Percentiles rank a stretch among this genome's conserved stretches.
These are phyloP conservation scores for Alcedo quadribrachys DNA, from an alignment of 2,797 vertebrate genomes.

Conservation along the genomic window DNA sequence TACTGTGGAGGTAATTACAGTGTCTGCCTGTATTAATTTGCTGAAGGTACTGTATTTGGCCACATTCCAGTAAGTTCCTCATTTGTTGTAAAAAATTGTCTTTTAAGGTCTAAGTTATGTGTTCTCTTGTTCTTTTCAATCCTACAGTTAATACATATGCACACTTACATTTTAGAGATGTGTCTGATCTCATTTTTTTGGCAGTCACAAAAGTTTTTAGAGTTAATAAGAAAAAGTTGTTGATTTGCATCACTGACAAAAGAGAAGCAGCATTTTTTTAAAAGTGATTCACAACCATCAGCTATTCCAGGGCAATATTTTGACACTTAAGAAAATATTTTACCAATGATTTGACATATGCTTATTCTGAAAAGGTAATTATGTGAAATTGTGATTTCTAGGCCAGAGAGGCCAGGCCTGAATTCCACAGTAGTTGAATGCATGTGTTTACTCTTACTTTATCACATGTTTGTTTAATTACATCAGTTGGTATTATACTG, in stretches of 20 bases:
- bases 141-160: neutral
- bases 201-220: neutral
- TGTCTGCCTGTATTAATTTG: neutral
- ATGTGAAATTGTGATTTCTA: slow-evolving; percentile 6
- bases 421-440: neutral
- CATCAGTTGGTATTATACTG: slow-evolving; percentile 20
- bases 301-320: neutral
- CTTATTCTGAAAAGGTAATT: slow-evolving; percentile 4
- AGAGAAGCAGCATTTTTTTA: neutral
- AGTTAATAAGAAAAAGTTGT: neutral
- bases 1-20: neutral
- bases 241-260: neutral
- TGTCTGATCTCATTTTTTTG: neutral
- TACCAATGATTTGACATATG: neutral
- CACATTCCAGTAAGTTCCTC: neutral
- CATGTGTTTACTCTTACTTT: slow-evolving; percentile 25
- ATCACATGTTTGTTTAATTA: slow-evolving; percentile 36
- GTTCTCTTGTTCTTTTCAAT: neutral
- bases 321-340: neutral
- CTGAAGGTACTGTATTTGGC: neutral
- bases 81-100: neutral
- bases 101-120: neutral
- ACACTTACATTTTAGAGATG: neutral
- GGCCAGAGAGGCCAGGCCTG: neutral
- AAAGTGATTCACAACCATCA: neutral